Evolutionary conservation across 2,797 vertebrate genomes (phyloP).

Genomic region (Ambastaia sidthimunki): DNA sequence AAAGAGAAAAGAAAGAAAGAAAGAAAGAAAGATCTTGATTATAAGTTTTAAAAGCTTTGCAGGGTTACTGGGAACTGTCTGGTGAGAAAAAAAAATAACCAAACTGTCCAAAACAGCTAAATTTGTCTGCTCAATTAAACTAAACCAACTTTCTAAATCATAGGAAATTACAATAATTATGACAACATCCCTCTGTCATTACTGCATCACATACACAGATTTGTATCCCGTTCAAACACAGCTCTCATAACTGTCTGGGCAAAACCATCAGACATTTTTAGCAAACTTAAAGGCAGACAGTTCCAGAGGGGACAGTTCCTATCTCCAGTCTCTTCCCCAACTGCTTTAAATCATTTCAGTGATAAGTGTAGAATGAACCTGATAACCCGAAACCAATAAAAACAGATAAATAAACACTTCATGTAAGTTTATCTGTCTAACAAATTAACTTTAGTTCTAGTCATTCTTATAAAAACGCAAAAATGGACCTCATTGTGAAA

Average conservation of each 20-base stretch:
- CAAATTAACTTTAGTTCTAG: not conserved
- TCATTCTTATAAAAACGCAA: no score
- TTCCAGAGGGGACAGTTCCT: slow-evolving; percentile 37
- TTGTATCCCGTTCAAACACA: slow-evolving; percentile 51
- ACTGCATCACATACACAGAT: slow-evolving; percentile 62
- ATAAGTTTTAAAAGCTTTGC: not conserved
- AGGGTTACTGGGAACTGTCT: not conserved
- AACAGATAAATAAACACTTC: not conserved
- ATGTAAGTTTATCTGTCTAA: not conserved
- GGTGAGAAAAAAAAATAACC: slow-evolving; percentile 25
- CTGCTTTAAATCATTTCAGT: slow-evolving; percentile 25
- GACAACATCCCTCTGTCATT: slow-evolving; percentile 63
- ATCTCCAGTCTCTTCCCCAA: slow-evolving; percentile 37
- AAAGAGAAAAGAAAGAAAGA: slow-evolving; percentile 9
- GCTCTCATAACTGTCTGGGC: slow-evolving; percentile 49
- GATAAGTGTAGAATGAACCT: slow-evolving; percentile 70
- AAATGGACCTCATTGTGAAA: no score
- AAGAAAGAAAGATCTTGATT: not conserved
- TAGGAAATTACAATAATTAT: slow-evolving; percentile 64
- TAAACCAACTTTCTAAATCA: slow-evolving; percentile 60
- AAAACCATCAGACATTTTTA: slow-evolving; percentile 56
- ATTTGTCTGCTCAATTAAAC: slow-evolving; percentile 60
- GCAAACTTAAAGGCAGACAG: slow-evolving; percentile 47
- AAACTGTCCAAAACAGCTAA: slow-evolving; percentile 49
- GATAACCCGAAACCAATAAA: slow-evolving; percentile 6